phyloP scores from a whole-genome alignment of 2,797 vertebrate genomes.

The Chromis chromis region DNA sequence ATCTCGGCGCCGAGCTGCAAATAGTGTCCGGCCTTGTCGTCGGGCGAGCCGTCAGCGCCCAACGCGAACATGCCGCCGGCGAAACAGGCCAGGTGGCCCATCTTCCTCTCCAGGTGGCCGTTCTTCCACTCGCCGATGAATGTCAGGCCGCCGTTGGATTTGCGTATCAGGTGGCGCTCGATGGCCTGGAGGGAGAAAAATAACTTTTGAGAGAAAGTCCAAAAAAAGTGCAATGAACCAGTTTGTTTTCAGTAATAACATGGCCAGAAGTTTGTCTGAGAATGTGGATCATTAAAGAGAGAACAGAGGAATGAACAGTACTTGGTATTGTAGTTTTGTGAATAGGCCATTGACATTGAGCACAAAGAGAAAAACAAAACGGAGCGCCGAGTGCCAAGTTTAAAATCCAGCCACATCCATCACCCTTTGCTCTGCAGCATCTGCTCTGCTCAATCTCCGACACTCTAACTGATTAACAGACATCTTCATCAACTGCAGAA shows the following conservation, averaged over 20 bases:
- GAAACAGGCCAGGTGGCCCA: slow-evolving; percentile 98
- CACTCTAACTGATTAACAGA: slow-evolving; percentile 28
- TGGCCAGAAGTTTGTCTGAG: not conserved
- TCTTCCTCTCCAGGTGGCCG: slow-evolving; percentile 97
- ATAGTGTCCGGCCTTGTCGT: slow-evolving; percentile 96
- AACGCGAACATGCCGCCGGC: slow-evolving; percentile 98
- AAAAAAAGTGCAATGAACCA: not conserved
- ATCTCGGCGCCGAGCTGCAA: slow-evolving; percentile 98
- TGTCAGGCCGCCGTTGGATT: slow-evolving; percentile 94
- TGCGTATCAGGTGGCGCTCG: slow-evolving; percentile 96
- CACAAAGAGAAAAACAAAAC: not conserved
- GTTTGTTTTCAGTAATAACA: no score
- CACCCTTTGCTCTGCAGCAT: slow-evolving; percentile 23
- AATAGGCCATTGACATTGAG: not conserved
- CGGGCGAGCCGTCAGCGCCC: slow-evolving; percentile 95
- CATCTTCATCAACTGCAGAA: slow-evolving; percentile 27
- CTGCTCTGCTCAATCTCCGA: slow-evolving; percentile 34
- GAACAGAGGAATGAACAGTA: not conserved
- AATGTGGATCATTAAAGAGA: not conserved
- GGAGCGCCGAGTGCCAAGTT: not conserved
- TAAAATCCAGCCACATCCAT: slow-evolving; percentile 26
- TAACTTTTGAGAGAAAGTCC: not conserved
- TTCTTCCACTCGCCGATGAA: slow-evolving; percentile 99
- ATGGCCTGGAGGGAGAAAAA: slow-evolving; percentile 87
- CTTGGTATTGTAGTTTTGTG: not conserved